Evolutionary conservation across 2,888 invertebrate species (phyloP).

Genomic region (Gymnocheta viridis): DNA sequence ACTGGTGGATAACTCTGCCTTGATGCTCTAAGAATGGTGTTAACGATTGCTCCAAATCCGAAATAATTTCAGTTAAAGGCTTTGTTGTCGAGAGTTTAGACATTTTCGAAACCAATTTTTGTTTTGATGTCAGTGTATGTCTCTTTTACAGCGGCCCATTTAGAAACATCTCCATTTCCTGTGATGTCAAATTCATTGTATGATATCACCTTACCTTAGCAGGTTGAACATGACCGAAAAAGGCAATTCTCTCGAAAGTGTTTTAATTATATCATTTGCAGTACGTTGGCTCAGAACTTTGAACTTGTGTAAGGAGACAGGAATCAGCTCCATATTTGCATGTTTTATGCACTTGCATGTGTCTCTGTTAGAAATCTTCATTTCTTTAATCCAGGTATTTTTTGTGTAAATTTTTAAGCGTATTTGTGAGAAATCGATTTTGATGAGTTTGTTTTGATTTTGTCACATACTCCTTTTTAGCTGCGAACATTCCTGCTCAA

Average conservation of each 20-base stretch:
- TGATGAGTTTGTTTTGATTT: constrained; percentile 5
- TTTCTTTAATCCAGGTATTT: constrained; percentile 22
- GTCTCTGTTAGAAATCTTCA: constrained; percentile 8
- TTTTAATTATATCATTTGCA: constrained; percentile 31
- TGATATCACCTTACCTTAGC: too few species aligned
- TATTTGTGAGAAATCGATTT: constrained; percentile 19
- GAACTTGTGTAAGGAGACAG: too few species aligned
- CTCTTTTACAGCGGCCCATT: neutral
- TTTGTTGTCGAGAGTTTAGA: neutral
- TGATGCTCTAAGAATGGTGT: too few species aligned
- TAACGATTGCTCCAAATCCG: too few species aligned
- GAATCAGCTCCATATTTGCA: too few species aligned
- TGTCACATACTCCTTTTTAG: neutral
- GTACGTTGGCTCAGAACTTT: constrained; percentile 4
- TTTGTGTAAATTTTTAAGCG: constrained; percentile 25
- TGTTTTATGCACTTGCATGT: constrained; percentile 6
- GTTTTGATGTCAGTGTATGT: too few species aligned
- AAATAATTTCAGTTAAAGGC: too few species aligned
- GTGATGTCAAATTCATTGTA: too few species aligned
- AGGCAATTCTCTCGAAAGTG: too few species aligned
- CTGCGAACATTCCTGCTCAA: constrained; percentile 9
- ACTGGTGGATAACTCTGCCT: too few species aligned
- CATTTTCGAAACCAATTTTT: constrained; percentile 3
- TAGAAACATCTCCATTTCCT: neutral
- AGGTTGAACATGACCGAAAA: too few species aligned